These are phyloP conservation scores for Typhlomys cinereus DNA, from an alignment of 2,113 vertebrate species.

Conservation along the genomic window DNA sequence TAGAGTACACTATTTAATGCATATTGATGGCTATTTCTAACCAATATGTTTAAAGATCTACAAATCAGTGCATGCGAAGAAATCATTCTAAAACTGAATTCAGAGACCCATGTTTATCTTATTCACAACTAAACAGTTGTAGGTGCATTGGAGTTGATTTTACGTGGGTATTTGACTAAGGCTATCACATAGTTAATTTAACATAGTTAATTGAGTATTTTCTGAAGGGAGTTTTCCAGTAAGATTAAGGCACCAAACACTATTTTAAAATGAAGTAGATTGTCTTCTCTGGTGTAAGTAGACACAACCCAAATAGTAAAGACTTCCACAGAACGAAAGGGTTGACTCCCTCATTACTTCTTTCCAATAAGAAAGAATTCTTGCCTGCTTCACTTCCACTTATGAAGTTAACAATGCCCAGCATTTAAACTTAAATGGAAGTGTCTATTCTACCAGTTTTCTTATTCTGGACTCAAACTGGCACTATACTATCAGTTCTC, in stretches of 20 bases:
- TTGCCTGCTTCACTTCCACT: not conserved
- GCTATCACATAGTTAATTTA: not conserved
- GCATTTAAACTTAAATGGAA: not conserved
- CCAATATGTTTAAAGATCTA: not conserved
- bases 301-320: not conserved
- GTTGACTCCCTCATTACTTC: fast-evolving
- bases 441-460: not conserved
- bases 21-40: not conserved
- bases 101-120: not conserved
- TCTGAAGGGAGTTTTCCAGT: not conserved
- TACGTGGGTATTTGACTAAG: not conserved
- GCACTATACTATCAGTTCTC: not conserved
- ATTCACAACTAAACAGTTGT: not conserved
- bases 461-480: not conserved
- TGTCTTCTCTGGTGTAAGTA: not conserved
- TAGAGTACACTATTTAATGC: not conserved
- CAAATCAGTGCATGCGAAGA: not conserved
- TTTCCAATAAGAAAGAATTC: not conserved
- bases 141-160: not conserved
- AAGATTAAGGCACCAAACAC: not conserved
- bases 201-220: not conserved
- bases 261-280: not conserved
- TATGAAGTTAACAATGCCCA: not conserved
- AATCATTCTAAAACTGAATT: not conserved
- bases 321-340: not conserved